Evolutionary conservation across 1,140 invertebrate species (phyloP).

Genomic region (Megalonaias nervosa): DNA sequence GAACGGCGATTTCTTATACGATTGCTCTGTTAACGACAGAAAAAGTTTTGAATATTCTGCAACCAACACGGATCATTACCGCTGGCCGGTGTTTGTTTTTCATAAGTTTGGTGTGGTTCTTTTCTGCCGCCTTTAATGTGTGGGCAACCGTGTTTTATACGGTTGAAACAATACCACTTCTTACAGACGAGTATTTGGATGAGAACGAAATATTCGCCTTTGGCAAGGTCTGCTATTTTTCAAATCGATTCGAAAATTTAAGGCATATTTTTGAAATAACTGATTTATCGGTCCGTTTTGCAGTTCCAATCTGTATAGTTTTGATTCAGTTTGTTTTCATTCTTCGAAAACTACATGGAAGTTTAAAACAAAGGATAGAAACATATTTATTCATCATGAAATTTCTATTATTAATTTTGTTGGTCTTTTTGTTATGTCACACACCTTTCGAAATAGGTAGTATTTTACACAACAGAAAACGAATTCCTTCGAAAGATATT

Average conservation of each 20-base stretch:
- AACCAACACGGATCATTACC: slow-evolving; percentile 27
- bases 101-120: slow-evolving; percentile 34
- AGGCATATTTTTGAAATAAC: slow-evolving; percentile 16
- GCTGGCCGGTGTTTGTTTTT: slow-evolving; percentile 37
- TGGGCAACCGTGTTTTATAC: slow-evolving; percentile 35
- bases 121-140: slow-evolving; percentile 29
- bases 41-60: slow-evolving; percentile 31
- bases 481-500: neutral
- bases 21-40: slow-evolving; percentile 26
- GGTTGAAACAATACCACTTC: slow-evolving; percentile 11
- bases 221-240: slow-evolving; percentile 29
- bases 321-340: slow-evolving; percentile 22
- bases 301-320: slow-evolving; percentile 18
- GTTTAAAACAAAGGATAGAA: slow-evolving; percentile 30
- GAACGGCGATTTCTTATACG: slow-evolving; percentile 34
- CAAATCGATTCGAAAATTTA: slow-evolving; percentile 19
- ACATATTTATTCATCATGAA: slow-evolving; percentile 34
- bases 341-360: slow-evolving; percentile 30
- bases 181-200: neutral
- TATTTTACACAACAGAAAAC: neutral
- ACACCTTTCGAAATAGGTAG: slow-evolving; percentile 30
- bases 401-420: slow-evolving; percentile 29
- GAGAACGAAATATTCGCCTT: slow-evolving; percentile 9
- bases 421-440: slow-evolving; percentile 27
- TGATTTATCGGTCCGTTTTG: slow-evolving; percentile 21